phyloP scores from a whole-genome alignment of 2,888 invertebrate species.

The Dyspetes luteomarginatus region DNA sequence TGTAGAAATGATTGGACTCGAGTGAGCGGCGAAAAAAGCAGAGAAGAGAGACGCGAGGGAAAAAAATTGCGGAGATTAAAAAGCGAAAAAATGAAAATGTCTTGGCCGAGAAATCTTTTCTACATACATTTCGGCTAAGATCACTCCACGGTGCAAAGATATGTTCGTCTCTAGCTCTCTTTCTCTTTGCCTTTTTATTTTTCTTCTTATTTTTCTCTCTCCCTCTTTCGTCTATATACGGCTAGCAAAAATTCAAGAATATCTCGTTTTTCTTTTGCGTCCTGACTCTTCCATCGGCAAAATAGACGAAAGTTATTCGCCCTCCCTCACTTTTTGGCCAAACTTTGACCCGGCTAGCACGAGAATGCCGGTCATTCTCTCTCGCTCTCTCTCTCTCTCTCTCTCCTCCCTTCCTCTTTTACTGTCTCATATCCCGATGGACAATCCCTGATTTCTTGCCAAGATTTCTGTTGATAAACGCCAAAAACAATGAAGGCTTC shows the following conservation, averaged over 20 bases:
- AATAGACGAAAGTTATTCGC: conserved; percentile 55
- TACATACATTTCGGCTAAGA: neutral
- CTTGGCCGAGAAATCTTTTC: conserved; percentile 14
- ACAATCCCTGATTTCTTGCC: conserved; percentile 71
- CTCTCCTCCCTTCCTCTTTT: neutral
- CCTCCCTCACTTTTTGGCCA: conserved; percentile 3
- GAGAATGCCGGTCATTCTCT: conserved; percentile 29
- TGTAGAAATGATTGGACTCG: conserved; percentile 9
- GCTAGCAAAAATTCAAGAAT: neutral
- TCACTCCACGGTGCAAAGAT: neutral
- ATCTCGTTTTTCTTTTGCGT: conserved; percentile 24
- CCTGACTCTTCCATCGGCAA: conserved; percentile 32
- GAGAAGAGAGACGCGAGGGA: neutral
- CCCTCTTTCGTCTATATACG: conserved; percentile 9
- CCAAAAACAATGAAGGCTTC: conserved; percentile 74
- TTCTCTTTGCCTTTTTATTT: neutral
- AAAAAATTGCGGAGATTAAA: neutral
- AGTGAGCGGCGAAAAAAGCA: neutral
- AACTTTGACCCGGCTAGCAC: conserved; percentile 44
- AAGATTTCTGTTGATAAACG: conserved; percentile 78
- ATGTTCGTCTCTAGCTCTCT: conserved; percentile 1
- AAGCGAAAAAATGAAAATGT: neutral
- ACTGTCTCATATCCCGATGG: conserved; percentile 15
- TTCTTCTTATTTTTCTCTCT: conserved; percentile 15
- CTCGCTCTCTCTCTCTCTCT: neutral